These are phyloP conservation scores for Drosophila nasuta DNA, from an alignment of 1,140 invertebrate genomes.

Conservation along the genomic window DNA sequence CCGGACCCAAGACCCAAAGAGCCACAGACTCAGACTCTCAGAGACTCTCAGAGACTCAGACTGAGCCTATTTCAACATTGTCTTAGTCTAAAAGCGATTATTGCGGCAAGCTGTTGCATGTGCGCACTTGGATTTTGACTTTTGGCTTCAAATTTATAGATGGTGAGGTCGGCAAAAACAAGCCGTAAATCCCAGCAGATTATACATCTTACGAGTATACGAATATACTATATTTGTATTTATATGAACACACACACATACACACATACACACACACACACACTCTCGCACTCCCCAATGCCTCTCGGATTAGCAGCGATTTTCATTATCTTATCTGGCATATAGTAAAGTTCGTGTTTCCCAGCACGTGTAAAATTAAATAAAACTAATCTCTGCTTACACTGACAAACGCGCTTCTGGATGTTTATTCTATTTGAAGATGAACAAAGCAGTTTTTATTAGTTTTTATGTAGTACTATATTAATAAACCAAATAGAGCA, in stretches of 20 bases:
- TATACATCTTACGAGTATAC: slow-evolving; percentile 9
- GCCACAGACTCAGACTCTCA: slow-evolving; percentile 1
- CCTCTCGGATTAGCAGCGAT: slow-evolving; percentile 26
- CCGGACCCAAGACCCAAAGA: slow-evolving; percentile 11
- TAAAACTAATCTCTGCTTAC: slow-evolving; percentile 17
- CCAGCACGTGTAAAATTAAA: slow-evolving; percentile 36
- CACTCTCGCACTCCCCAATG: neutral
- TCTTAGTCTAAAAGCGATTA: slow-evolving; percentile 1
- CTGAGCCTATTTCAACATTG: slow-evolving; percentile 4
- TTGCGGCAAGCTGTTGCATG: slow-evolving; percentile 9
- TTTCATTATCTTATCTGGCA: slow-evolving; percentile 36
- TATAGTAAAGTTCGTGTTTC: slow-evolving; percentile 31
- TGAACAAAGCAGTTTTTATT: too few species aligned
- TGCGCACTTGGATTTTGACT: slow-evolving; percentile 24
- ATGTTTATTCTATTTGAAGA: neutral
- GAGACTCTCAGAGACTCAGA: neutral
- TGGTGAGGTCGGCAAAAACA: slow-evolving; percentile 27
- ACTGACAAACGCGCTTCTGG: neutral
- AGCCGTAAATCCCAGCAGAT: slow-evolving; percentile 38
- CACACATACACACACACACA: too few species aligned
- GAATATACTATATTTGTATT: slow-evolving; percentile 20
- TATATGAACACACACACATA: slow-evolving; percentile 7
- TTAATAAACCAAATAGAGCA: too few species aligned
- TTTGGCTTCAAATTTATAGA: slow-evolving; percentile 16
- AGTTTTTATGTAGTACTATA: too few species aligned